phyloP scores from a whole-genome alignment of 2,888 invertebrate genomes.

The Ophioninae sp. region DNA sequence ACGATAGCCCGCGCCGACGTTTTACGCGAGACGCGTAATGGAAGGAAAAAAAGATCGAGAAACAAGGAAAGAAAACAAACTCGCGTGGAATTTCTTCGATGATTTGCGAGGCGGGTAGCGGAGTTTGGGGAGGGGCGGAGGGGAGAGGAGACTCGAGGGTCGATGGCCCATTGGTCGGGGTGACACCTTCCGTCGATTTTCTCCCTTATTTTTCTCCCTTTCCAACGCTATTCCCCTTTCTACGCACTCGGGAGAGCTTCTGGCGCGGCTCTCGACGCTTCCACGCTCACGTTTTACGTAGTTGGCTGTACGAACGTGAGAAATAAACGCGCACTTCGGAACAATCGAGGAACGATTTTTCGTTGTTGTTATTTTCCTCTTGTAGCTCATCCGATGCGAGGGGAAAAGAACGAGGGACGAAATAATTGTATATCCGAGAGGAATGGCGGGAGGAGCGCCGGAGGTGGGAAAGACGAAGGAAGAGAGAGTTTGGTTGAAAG shows the following conservation, averaged over 20 bases:
- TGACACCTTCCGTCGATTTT: conserved; percentile 54
- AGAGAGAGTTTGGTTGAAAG: conserved; percentile 28
- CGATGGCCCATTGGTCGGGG: conserved; percentile 53
- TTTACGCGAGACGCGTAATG: conserved; percentile 4
- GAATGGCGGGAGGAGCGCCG: conserved; percentile 33
- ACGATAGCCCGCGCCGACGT: conserved; percentile 8
- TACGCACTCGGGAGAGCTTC: conserved; percentile 3
- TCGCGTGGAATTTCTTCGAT: conserved; percentile 48
- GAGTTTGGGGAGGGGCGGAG: conserved; percentile 2
- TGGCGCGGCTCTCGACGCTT: neutral
- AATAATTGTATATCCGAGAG: conserved; percentile 43
- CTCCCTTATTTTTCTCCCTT: conserved; percentile 35
- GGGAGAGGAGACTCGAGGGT: conserved; percentile 39
- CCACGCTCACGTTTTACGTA: neutral
- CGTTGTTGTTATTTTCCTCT: conserved; percentile 41
- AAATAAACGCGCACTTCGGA: conserved; percentile 57
- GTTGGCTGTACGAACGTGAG: conserved; percentile 13
- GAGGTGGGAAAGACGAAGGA: conserved; percentile 6
- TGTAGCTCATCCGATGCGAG: conserved; percentile 54
- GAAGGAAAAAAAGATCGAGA: conserved; percentile 1
- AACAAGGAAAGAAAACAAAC: conserved; percentile 37
- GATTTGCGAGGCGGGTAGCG: conserved; percentile 25
- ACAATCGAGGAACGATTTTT: conserved; percentile 34
- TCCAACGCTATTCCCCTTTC: neutral
- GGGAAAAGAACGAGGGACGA: conserved; percentile 52